A percentile compares a stretch with the other conserved stretches of the same genome.
Conservation (phyloP, 30 jellyfish, hydroid and myxozoan species). For the Aurelia aurita region DNA sequence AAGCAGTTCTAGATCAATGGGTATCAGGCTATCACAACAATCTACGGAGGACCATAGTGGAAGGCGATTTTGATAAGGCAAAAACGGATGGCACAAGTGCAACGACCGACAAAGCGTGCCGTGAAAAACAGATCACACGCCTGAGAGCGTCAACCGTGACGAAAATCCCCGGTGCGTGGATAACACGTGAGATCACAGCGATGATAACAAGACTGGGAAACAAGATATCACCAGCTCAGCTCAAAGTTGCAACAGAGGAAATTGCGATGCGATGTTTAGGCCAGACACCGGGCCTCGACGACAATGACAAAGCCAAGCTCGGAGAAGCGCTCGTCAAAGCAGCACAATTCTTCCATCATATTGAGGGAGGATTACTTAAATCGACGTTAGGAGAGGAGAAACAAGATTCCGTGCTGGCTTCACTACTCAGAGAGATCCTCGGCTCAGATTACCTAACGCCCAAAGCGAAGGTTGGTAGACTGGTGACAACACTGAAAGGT, state of each 20-base stretch:
- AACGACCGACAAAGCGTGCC: slow-evolving; percentile 14
- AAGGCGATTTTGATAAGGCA: slow-evolving; percentile 8
- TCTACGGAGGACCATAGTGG: background rate
- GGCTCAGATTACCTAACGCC: background rate
- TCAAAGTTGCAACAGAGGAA: slow-evolving; percentile 47
- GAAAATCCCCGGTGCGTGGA: background rate
- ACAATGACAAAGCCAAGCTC: background rate
- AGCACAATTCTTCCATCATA: slow-evolving; percentile 39
- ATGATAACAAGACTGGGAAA: background rate
- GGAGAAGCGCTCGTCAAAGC: slow-evolving; percentile 13
- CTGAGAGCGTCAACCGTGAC: background rate
- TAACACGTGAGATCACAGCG: slow-evolving; percentile 3
- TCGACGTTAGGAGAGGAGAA: slow-evolving; percentile 10
- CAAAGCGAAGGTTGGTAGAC: background rate
- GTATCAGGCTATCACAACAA: slow-evolving; percentile 34
- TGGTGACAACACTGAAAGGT: slow-evolving; percentile 1
- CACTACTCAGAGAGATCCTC: slow-evolving; percentile 3
- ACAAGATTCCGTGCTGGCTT: background rate
- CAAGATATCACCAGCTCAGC: background rate
- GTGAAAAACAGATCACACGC: background rate
- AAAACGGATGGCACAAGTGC: slow-evolving; percentile 12
- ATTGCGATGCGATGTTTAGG: slow-evolving; percentile 35
- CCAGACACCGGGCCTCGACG: background rate
- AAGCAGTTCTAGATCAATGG: slow-evolving; percentile 34
- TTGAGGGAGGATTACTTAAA: slow-evolving; percentile 41